A percentile compares a stretch with the other conserved stretches of the same genome.
Evolutionary conservation across 2,113 vertebrate species (phyloP).

Genomic region (Myrmecophaga tridactyla): DNA sequence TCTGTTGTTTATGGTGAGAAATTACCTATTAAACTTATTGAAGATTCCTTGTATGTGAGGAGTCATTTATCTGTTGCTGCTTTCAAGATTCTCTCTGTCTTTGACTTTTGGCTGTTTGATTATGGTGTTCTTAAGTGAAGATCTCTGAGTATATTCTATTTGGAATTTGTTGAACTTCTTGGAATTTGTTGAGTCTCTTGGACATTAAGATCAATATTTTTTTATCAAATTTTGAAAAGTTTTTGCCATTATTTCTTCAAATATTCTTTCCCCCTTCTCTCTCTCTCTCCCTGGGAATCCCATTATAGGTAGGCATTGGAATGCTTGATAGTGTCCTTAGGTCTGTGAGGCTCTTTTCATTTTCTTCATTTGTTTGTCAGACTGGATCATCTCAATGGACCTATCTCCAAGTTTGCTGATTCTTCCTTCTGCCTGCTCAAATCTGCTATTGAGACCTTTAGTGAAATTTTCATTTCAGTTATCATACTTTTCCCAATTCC

Average conservation of each 20-base stretch:
- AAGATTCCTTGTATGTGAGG: not conserved
- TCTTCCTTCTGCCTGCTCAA: not conserved
- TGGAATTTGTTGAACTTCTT: not conserved
- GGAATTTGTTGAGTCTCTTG: not conserved
- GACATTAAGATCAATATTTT: not conserved
- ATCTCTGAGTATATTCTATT: not conserved
- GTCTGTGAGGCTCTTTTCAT: not conserved
- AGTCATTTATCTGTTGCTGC: not conserved
- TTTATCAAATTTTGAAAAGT: not conserved
- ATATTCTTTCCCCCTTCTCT: not conserved
- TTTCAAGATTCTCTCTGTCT: not conserved
- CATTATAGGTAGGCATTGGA: not conserved
- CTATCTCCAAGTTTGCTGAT: not conserved
- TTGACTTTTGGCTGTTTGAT: not conserved
- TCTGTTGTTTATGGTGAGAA: not conserved
- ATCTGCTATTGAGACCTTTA: not conserved
- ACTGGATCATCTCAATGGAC: not conserved
- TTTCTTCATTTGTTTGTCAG: not conserved
- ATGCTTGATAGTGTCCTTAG: not conserved
- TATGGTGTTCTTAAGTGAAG: not conserved
- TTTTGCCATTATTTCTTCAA: not conserved
- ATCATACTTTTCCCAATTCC: not conserved
- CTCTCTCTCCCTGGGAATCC: not conserved
- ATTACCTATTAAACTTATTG: not conserved
- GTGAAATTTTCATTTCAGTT: not conserved